Evolutionary conservation across 2,888 invertebrate genomes (phyloP), one percentile per base, ranked within the genome.

Genomic region (Drosophila setosimentum): DNA sequence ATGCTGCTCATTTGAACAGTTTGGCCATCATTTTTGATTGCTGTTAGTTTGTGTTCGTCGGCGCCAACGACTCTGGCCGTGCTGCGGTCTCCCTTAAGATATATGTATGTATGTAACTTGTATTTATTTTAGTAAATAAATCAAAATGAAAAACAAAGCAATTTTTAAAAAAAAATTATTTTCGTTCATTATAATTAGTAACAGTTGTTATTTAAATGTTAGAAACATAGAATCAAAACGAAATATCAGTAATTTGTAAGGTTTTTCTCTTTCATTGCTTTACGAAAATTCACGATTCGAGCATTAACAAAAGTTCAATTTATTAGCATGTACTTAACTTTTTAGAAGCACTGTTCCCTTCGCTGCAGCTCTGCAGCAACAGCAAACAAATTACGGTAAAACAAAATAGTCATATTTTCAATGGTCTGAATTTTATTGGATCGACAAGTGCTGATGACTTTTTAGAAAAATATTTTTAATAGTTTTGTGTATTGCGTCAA

Each of bases 351-450:
- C 42, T 57, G 42, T 42, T 21, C 18, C 10, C 3, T 30, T 16
- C 21, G 16, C 16, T 45, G 16, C 45, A 16, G 40, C 5, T 18
- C 4, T 27, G 27, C 18, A 21, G 29, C 5, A 2, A 16, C 33
- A 18, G 24, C 53, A 27, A 21, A 18, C 6, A 33, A 59, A 59
- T 59, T 59, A 48, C 58, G 48, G 58, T 59, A 59, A 59, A 59
- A 27, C 16, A 7, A 42, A 57, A 57, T 30, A 1, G 40, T 29
- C 55, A 13, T 13, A 16, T 53, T 37, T n/a, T 29, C 10, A 5
- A 24, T n/a, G 1, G 27, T n/a, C n/a, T n/a, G 27, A 10, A 16
- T 8, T 32, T 42, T 11, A 11, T 50, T 29, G n/a, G 29, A 30
- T n/a, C 50, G 8, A 49, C 11, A n/a, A 50, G 21, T 18, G 30